A percentile compares a stretch with the other conserved stretches of the same genome.
phyloP scores from a whole-genome alignment of 2,113 vertebrate species.

The Rhinolophus ferrumequinum region DNA sequence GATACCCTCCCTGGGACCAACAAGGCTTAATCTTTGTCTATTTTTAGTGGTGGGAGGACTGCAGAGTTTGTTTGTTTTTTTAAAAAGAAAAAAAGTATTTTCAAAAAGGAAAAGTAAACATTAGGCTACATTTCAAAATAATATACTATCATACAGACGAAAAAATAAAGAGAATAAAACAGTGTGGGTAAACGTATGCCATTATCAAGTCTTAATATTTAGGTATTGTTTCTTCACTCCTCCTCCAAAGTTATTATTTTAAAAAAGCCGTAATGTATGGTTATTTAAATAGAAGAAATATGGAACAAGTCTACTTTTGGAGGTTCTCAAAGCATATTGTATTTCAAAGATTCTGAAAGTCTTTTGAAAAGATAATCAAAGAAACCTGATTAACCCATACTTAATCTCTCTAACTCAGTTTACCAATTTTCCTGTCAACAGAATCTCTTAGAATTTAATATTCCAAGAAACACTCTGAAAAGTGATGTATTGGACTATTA shows the following conservation, averaged over 20 bases:
- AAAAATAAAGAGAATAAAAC: no score
- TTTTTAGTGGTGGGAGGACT: neutral
- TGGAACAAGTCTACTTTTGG: neutral
- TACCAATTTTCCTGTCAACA: neutral
- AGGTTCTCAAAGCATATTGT: neutral
- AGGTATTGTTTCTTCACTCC: neutral
- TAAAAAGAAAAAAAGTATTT: neutral
- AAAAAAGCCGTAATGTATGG: neutral
- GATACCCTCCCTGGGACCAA: neutral
- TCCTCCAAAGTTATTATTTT: neutral
- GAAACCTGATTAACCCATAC: neutral
- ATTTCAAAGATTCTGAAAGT: neutral
- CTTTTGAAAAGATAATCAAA: neutral
- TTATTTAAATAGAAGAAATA: neutral
- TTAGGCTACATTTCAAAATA: constrained; percentile 14
- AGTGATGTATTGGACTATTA: neutral
- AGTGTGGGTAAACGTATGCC: neutral
- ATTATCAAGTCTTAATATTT: neutral
- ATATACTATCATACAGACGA: neutral
- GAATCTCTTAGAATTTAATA: neutral
- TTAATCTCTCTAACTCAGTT: neutral
- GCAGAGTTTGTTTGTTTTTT: neutral
- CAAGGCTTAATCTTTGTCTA: neutral
- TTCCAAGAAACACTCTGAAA: neutral
- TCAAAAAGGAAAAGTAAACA: neutral